phyloP scores from a whole-genome alignment of 1,140 invertebrate species.

The Drosophila navojoa region DNA sequence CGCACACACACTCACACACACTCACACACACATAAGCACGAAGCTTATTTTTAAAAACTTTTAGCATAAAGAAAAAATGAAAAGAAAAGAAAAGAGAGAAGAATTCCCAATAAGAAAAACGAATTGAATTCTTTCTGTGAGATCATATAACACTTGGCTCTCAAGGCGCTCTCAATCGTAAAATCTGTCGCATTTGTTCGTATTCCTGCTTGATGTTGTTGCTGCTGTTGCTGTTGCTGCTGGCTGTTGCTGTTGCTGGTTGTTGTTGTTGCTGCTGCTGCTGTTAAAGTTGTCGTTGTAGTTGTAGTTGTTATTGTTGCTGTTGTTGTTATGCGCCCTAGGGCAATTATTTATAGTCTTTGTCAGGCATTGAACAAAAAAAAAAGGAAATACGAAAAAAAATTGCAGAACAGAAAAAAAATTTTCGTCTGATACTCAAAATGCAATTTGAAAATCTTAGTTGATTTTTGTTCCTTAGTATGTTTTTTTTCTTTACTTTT shows the following conservation, averaged over 20 bases:
- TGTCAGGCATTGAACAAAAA: constrained; percentile 49
- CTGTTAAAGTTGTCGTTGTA: constrained; percentile 28
- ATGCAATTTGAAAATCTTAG: constrained; percentile 26
- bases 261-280: constrained; percentile 23
- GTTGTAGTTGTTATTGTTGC: constrained; percentile 19
- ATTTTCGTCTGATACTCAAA: constrained; percentile 47
- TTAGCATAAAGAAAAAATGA: constrained; percentile 30
- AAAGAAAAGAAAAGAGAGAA: constrained; percentile 28
- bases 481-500: constrained; percentile 4
- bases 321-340: constrained; percentile 48
- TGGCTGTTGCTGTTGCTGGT: constrained; percentile 38
- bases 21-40: constrained; percentile 3
- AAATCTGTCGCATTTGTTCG: constrained; percentile 45
- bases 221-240: constrained; percentile 8
- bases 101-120: constrained; percentile 3
- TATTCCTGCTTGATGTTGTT: constrained; percentile 39
- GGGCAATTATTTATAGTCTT: constrained; percentile 67
- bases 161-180: constrained; percentile 35
- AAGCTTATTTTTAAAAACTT: constrained; percentile 71
- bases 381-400: constrained; percentile 41
- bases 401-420: constrained; percentile 56
- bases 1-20: constrained; percentile 18
- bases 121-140: constrained; percentile 37
- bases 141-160: constrained; percentile 75
- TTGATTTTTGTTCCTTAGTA: constrained; percentile 8